Evolutionary conservation across 2,888 invertebrate genomes (phyloP), one percentile per base, ranked within the genome.

Genomic region (Notodonta ziczac): DNA sequence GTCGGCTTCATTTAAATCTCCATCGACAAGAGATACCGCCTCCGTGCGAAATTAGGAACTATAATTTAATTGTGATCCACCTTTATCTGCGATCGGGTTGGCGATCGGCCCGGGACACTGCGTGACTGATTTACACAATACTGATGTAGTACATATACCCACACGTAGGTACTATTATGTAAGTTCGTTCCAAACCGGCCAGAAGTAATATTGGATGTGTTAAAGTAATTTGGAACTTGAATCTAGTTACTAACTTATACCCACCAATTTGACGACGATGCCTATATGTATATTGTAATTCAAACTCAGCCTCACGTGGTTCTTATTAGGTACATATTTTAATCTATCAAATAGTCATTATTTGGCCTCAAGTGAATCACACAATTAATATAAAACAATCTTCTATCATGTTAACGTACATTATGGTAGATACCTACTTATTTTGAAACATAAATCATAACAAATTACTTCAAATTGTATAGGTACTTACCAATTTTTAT

Each of bases 1-100:
- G 86, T 89, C 86, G 84, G 89, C 86, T 86, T 85, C 89, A 90
- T 92, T 92, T 91, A 86, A 91, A 90, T 89, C 90, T 87, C 83
- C 78, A 89, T 91, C 86, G 87, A 87, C 84, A 82, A 82, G 79
- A 83, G 83, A 81, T 84, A 82, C 82, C 84, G 75, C 80, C 71
- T 79, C 81, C 82, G 82, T 77, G 86, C 80, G 81, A 86, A 85
- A 86, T 88, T 84, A 83, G 82, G 81, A 67, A 72, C 75, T 76
- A 75, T 76, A 70, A 75, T 76, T 71, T 64, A 78, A 86, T 81
- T 85, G 83, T 82, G 80, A 40, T 51, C 81, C 79, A 81, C 77
- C 77, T 84, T 84, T 79, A 75, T 78, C 75, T 70, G 69, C 71
- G 76, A 80, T 78, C 80, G 78, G 73, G 59, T 63, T 65, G 58